These are phyloP conservation scores for Piliocolobus tephrosceles DNA, from an alignment of 2,113 vertebrate species.

Conservation along the genomic window DNA sequence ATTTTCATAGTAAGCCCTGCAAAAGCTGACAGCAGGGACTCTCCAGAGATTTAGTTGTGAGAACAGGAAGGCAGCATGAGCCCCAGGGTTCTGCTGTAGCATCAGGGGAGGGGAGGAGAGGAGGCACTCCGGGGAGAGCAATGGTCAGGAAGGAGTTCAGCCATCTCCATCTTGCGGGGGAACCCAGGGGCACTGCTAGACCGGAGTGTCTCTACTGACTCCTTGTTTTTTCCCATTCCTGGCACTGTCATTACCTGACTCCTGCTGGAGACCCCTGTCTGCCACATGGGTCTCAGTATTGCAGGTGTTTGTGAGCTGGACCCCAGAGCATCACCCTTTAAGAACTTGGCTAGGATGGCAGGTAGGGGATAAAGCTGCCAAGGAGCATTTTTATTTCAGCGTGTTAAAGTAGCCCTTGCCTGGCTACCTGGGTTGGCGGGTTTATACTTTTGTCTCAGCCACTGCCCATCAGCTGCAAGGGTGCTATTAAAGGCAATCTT, in stretches of 20 bases:
- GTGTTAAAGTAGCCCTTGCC: neutral
- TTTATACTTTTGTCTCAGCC: neutral
- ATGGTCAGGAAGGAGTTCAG: neutral
- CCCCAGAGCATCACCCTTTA: neutral
- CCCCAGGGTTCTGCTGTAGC: neutral
- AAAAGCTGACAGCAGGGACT: neutral
- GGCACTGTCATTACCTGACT: neutral
- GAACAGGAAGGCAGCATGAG: neutral
- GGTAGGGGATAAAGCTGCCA: neutral
- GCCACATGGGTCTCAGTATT: neutral
- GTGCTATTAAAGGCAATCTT: constrained; percentile 38
- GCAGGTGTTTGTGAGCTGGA: neutral
- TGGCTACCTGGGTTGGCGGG: neutral
- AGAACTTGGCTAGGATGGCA: neutral
- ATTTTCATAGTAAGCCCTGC: neutral
- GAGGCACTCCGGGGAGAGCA: fast-evolving
- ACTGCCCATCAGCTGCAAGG: neutral
- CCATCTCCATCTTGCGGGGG: neutral
- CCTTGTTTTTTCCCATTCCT: neutral
- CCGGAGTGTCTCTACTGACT: neutral
- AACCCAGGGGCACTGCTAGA: fast-evolving
- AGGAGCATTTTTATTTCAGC: neutral
- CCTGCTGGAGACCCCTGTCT: neutral
- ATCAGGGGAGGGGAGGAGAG: neutral
- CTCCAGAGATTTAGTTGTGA: neutral